Percentiles rank a stretch among this genome's conserved stretches.
Conservation (phyloP, 1,140 invertebrate species). For the Trichonephila inaurata region DNA sequence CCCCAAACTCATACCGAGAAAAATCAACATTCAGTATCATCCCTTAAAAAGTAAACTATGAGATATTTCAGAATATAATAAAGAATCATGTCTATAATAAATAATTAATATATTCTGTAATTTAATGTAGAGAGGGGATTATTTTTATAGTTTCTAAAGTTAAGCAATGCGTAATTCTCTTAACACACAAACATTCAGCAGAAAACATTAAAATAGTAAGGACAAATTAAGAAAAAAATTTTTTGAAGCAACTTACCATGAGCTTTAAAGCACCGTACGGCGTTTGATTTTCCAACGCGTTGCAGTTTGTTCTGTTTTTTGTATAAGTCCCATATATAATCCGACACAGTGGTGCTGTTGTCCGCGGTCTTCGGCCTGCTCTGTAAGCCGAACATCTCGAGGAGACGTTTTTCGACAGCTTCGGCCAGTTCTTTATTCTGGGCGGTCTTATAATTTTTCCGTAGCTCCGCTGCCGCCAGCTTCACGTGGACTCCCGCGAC, state of each 20-base stretch:
- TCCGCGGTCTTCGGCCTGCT: conserved; percentile 83
- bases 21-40: no score
- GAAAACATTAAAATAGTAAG: no score
- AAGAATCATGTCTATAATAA: no score
- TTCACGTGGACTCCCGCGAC: conserved; percentile 60
- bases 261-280: conserved; percentile 53
- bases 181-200: no score
- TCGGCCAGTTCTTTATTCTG: conserved; percentile 78
- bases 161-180: no score
- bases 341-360: conserved; percentile 85
- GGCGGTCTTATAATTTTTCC: neutral
- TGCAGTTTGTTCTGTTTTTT: conserved; percentile 81
- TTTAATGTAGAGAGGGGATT: no score
- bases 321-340: conserved; percentile 90
- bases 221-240: no score
- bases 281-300: conserved; percentile 76
- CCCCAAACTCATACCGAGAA: no score
- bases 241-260: conserved; percentile 43
- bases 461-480: conserved; percentile 58
- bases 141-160: no score
- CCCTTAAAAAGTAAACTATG: no score
- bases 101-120: no score
- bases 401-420: conserved; percentile 86
- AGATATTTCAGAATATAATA: no score
- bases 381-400: conserved; percentile 88